Evolutionary conservation across 2,113 vertebrate species (phyloP).

Genomic region (Pholis gunnellus): DNA sequence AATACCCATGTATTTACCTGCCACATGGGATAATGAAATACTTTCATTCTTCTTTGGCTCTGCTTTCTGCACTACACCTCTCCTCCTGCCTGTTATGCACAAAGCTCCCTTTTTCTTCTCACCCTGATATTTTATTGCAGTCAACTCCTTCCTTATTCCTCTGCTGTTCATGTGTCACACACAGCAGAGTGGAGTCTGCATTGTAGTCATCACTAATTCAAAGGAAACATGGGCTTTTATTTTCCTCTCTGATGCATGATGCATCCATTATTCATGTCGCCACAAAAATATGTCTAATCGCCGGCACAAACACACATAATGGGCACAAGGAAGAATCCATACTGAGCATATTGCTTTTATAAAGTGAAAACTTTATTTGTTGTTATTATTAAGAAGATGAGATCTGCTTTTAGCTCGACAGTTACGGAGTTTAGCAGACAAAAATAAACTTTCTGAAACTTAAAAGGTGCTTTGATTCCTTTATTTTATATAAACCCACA

Average conservation of each 20-base stretch:
- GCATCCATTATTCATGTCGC: slow-evolving; percentile 58
- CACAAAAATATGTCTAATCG: slow-evolving; percentile 34
- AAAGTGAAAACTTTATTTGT: slow-evolving; percentile 3
- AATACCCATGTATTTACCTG: slow-evolving; percentile 20
- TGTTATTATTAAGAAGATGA: not conserved
- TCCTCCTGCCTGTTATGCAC: slow-evolving; percentile 62
- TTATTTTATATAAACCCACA: not conserved
- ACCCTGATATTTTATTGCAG: slow-evolving; percentile 30
- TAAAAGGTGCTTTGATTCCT: not conserved
- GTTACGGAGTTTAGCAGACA: not conserved
- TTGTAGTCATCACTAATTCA: slow-evolving; percentile 71
- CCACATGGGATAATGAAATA: slow-evolving; percentile 57
- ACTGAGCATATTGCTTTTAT: not conserved
- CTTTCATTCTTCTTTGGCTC: slow-evolving; percentile 34
- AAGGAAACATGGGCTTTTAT: slow-evolving; percentile 48
- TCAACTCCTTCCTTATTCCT: slow-evolving; percentile 29
- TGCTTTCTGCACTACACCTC: slow-evolving; percentile 57
- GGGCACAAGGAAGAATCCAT: not conserved
- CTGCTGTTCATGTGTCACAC: slow-evolving; percentile 61
- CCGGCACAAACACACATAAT: not conserved
- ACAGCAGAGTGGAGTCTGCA: slow-evolving; percentile 32
- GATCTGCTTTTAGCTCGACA: not conserved
- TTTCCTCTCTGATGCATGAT: slow-evolving; percentile 51
- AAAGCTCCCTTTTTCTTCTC: slow-evolving; percentile 49
- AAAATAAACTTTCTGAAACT: not conserved